phyloP scores from a whole-genome alignment of 2,888 invertebrate genomes.

The Cabera pusaria region DNA sequence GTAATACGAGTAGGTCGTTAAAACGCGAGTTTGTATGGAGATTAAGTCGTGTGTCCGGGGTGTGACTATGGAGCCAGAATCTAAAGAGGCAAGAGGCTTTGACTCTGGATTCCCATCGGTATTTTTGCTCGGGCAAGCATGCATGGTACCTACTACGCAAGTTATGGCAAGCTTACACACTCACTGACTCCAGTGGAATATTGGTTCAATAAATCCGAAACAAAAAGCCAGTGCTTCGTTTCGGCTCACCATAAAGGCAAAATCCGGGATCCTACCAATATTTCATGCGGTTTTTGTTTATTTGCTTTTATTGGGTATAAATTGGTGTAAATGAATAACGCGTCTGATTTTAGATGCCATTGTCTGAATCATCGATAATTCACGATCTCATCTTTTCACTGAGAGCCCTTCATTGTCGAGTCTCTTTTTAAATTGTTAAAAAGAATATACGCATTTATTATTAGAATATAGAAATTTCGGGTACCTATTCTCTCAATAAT shows the following conservation, averaged over 20 bases:
- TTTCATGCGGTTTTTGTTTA: slow-evolving; percentile 35
- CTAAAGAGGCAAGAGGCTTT: too few species aligned
- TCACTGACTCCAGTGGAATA: slow-evolving; percentile 30
- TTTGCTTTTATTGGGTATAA: slow-evolving; percentile 35
- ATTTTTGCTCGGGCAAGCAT: slow-evolving; percentile 5
- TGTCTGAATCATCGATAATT: slow-evolving; percentile 13
- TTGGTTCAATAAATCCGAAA: slow-evolving; percentile 36
- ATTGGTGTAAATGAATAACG: slow-evolving; percentile 33
- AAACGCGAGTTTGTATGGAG: too few species aligned
- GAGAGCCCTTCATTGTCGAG: background rate
- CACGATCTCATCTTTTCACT: background rate
- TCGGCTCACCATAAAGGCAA: slow-evolving; percentile 33
- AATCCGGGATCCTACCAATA: slow-evolving; percentile 31
- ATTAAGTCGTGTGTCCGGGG: too few species aligned
- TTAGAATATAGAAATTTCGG: too few species aligned
- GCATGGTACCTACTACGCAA: slow-evolving; percentile 14
- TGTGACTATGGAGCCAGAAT: too few species aligned
- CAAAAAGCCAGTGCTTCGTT: slow-evolving; percentile 30
- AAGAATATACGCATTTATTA: too few species aligned
- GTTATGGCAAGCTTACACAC: slow-evolving; percentile 25
- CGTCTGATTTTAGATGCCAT: slow-evolving; percentile 20
- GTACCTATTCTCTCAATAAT: too few species aligned
- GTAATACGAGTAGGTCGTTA: too few species aligned
- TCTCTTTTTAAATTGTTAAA: too few species aligned
- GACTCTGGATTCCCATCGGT: background rate